phyloP scores from a whole-genome alignment of 2,113 vertebrate species.

The Junco hyemalis region DNA sequence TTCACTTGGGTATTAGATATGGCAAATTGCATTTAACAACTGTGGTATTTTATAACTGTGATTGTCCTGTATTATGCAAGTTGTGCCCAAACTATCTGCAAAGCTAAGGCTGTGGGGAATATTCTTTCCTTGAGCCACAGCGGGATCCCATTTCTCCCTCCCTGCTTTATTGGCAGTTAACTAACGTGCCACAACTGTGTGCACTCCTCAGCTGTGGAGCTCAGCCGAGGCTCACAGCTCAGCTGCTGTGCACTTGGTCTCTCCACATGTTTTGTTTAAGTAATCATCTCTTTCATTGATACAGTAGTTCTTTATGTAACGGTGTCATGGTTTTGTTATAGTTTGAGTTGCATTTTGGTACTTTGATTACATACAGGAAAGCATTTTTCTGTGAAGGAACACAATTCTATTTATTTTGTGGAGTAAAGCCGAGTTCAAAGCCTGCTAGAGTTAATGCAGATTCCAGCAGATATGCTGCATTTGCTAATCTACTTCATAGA shows the following conservation, averaged over 20 bases:
- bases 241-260: background rate
- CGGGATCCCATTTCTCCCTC: constrained; percentile 26
- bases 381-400: background rate
- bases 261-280: background rate
- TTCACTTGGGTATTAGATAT: background rate
- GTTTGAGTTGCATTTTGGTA: background rate
- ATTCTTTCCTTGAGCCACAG: background rate
- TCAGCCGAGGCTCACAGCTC: background rate
- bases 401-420: background rate
- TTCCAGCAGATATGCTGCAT: background rate
- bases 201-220: background rate
- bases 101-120: background rate
- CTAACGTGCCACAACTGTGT: background rate
- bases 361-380: background rate
- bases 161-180: background rate
- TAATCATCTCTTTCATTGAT: background rate
- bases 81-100: background rate
- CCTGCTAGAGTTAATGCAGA: background rate
- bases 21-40: background rate
- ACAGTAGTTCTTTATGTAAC: background rate
- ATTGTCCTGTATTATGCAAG: background rate
- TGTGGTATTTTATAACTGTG: background rate
- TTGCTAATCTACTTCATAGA: background rate
- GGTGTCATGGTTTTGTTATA: accelerated
- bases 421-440: background rate